A percentile compares a stretch with the other conserved stretches of the same genome.
Conservation (phyloP, 1,140 invertebrate genomes). For the Nylanderia fulva region DNA sequence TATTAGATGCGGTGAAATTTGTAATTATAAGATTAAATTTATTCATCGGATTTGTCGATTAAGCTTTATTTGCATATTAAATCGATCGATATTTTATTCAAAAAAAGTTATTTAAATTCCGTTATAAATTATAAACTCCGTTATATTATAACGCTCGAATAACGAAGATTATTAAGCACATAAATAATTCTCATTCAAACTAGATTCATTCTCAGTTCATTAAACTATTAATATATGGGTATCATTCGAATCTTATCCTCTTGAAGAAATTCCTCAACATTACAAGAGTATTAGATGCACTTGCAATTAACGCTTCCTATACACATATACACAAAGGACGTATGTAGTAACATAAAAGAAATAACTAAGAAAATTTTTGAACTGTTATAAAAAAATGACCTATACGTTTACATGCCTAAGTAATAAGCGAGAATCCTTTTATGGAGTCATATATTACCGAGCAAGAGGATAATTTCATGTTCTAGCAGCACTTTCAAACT, state of each 20-base stretch:
- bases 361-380: neutral
- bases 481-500: conserved; percentile 53
- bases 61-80: neutral
- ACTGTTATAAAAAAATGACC: neutral
- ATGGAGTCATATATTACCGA: conserved; percentile 40
- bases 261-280: neutral
- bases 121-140: conserved; percentile 8
- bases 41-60: neutral
- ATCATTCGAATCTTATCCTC: neutral
- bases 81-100: neutral
- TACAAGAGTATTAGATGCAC: neutral
- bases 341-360: neutral
- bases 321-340: too few species aligned
- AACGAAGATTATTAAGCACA: conserved; percentile 20
- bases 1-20: neutral
- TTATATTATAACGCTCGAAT: neutral
- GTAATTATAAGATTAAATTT: conserved; percentile 13
- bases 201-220: neutral
- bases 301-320: too few species aligned
- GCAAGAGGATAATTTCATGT: conserved; percentile 32
- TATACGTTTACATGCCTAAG: conserved; percentile 29
- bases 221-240: conserved; percentile 7
- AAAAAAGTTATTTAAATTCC: neutral
- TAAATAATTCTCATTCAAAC: neutral
- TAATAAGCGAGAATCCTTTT: conserved; percentile 47